A percentile compares a stretch with the other conserved stretches of the same genome.
Conservation (phyloP, 2,797 vertebrate species). For the Denticeps clupeoides region DNA sequence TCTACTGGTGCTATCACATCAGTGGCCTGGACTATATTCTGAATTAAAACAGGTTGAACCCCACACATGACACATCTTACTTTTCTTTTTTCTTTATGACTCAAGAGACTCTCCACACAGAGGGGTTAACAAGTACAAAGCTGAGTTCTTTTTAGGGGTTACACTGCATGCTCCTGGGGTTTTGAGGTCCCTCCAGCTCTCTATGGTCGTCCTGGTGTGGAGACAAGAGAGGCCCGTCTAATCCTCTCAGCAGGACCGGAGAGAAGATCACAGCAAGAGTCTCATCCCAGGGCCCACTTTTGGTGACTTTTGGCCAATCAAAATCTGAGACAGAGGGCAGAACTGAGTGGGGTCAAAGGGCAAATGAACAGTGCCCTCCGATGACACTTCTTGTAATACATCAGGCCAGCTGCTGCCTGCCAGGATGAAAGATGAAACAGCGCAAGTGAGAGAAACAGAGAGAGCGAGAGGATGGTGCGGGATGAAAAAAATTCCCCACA, state of each 20-base stretch:
- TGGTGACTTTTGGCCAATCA: slow-evolving; percentile 2
- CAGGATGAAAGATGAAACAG: not conserved
- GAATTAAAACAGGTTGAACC: no score
- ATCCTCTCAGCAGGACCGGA: not conserved
- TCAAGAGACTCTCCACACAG: not conserved
- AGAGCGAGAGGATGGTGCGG: not conserved
- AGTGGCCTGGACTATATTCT: no score
- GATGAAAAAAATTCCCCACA: no score
- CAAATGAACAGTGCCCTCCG: not conserved
- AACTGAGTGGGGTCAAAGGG: not conserved
- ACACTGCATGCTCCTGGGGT: not conserved
- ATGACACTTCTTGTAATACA: slow-evolving; percentile 9
- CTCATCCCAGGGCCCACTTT: not conserved
- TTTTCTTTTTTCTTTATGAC: not conserved
- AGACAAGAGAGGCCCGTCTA: not conserved
- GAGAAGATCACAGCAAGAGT: no score
- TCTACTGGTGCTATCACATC: no score
- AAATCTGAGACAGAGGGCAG: slow-evolving; percentile 6
- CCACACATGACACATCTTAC: not conserved
- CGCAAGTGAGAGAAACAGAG: not conserved
- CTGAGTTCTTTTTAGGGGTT: not conserved
- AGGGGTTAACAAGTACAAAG: slow-evolving; percentile 1
- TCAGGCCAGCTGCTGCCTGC: not conserved
- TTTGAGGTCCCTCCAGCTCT: not conserved
- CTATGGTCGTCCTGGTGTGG: not conserved